A percentile compares a stretch with the other conserved stretches of the same genome.
Conservation (phyloP, 2,113 vertebrate species). For the Tupaia tana region DNA sequence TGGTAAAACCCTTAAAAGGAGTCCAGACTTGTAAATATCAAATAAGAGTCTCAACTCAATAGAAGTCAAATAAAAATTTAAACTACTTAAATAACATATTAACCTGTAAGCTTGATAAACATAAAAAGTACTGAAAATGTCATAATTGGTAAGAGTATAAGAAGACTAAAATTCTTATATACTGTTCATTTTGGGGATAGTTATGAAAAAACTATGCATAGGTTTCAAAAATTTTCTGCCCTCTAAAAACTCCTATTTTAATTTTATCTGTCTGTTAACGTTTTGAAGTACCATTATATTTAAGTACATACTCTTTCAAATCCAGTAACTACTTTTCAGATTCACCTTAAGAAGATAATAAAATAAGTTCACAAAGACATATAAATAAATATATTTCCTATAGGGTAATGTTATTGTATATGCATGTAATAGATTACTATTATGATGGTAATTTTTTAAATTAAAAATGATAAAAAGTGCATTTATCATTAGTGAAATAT, state of each 20-base stretch:
- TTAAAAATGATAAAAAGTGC: not conserved
- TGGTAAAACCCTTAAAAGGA: not conserved
- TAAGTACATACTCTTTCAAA: not conserved
- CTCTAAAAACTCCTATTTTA: too few relatives aligned
- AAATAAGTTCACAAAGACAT: not conserved
- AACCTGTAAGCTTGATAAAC: not conserved
- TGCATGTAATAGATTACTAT: not conserved
- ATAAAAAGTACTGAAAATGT: not conserved
- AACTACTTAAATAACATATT: not conserved
- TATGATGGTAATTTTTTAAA: not conserved
- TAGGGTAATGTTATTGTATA: not conserved
- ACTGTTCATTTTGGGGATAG: not conserved
- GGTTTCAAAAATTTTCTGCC: too few relatives aligned
- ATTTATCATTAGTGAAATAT: not conserved
- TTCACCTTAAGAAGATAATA: conserved; percentile 13
- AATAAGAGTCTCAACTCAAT: conserved; percentile 11
- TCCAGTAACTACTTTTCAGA: not conserved
- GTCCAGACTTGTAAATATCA: not conserved
- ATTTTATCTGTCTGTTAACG: too few relatives aligned
- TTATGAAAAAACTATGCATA: too few relatives aligned
- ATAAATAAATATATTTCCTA: not conserved
- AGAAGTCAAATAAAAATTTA: not conserved
- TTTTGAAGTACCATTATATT: not conserved
- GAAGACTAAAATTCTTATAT: not conserved
- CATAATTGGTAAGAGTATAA: not conserved